Evolutionary conservation across 2,888 invertebrate genomes (phyloP).

Genomic region (Acleris emargana): DNA sequence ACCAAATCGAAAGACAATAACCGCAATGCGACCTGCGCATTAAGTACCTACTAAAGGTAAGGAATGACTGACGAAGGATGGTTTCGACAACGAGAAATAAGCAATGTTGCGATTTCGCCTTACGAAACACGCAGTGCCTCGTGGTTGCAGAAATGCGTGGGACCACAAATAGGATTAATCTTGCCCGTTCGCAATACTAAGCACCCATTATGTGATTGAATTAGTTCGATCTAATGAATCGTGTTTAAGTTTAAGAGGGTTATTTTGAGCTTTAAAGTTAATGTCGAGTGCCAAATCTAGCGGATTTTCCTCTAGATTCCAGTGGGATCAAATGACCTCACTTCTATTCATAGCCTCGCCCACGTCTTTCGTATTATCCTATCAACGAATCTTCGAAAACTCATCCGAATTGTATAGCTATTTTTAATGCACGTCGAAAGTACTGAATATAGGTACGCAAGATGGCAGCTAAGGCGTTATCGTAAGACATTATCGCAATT

Average conservation of each 20-base stretch:
- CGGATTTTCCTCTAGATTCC: conserved; percentile 18
- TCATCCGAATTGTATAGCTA: conserved; percentile 6
- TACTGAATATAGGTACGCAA: conserved; percentile 18
- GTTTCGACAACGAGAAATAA: conserved; percentile 82
- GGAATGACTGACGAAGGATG: conserved; percentile 78
- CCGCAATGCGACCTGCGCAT: conserved; percentile 35
- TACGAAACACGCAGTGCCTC: conserved; percentile 76
- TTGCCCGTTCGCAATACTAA: conserved; percentile 55
- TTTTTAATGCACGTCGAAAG: conserved; percentile 21
- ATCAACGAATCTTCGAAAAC: conserved; percentile 9
- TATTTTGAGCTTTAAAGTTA: conserved; percentile 26
- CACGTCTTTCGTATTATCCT: conserved; percentile 13
- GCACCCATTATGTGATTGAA: conserved; percentile 50
- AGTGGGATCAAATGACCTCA: conserved; percentile 13
- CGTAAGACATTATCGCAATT: conserved; percentile 46
- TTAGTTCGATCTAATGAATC: conserved; percentile 40
- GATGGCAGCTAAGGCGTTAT: conserved; percentile 36
- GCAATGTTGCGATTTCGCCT: conserved; percentile 80
- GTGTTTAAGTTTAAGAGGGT: conserved; percentile 34
- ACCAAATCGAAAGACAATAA: conserved; percentile 38
- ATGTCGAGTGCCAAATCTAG: conserved; percentile 8
- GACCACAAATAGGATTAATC: conserved; percentile 79
- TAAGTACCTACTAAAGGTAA: conserved; percentile 61
- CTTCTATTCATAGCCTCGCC: conserved; percentile 20
- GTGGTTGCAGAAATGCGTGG: conserved; percentile 79